Evolutionary conservation across 2,797 vertebrate genomes (phyloP).

Genomic region (Urophycis tenuis): DNA sequence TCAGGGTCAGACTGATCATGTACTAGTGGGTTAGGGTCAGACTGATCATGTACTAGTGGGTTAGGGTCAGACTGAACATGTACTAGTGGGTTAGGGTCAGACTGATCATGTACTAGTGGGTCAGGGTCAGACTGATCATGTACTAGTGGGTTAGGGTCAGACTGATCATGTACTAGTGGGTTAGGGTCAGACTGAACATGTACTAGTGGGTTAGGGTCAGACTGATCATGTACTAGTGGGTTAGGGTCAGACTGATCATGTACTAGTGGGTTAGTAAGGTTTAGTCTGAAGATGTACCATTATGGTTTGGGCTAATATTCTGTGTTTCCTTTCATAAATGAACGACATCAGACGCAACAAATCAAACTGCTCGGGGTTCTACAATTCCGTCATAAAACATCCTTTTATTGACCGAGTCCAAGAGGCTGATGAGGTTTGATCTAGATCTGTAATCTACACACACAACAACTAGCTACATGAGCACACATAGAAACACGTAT

Average conservation of each 20-base stretch:
- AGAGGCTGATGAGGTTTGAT: background rate
- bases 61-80: background rate
- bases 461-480: background rate
- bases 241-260: background rate
- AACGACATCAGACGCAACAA: slow-evolving; percentile 1
- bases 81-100: background rate
- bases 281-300: background rate
- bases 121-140: background rate
- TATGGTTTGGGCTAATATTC: background rate
- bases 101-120: too few relatives aligned
- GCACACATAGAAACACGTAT: background rate
- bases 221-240: background rate
- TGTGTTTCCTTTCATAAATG: background rate
- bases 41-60: background rate
- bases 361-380: background rate
- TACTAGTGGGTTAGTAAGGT: background rate
- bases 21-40: background rate
- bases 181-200: too few relatives aligned
- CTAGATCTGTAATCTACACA: slow-evolving; percentile 1
- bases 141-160: background rate
- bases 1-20: background rate
- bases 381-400: background rate
- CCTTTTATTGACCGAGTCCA: slow-evolving; percentile 1
- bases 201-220: background rate
- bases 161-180: background rate